A percentile compares a stretch with the other conserved stretches of the same genome.
These are phyloP conservation scores for Agrochola lota DNA, from an alignment of 2,888 invertebrate species.

Conservation along the genomic window DNA sequence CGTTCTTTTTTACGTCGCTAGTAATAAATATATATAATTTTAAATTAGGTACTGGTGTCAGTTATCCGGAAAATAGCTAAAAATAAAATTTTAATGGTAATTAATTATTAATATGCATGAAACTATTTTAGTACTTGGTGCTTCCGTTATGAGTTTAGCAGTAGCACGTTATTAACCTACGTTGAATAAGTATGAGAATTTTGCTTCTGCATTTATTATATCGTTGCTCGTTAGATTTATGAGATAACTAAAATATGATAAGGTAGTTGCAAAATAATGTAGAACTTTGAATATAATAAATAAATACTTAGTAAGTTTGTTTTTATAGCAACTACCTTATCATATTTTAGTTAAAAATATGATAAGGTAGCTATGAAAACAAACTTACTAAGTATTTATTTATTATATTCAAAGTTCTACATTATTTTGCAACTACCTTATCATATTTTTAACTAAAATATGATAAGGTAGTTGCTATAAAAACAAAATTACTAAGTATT, in stretches of 20 bases:
- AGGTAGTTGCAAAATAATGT: not conserved
- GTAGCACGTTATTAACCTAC: not conserved
- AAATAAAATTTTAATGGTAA: too few relatives aligned
- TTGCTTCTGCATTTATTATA: too few relatives aligned
- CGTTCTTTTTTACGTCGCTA: not conserved
- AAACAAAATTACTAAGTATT: not conserved
- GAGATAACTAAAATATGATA: slow-evolving; percentile 1
- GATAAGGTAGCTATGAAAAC: too few relatives aligned
- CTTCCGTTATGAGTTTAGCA: not conserved
- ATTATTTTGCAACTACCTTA: too few relatives aligned
- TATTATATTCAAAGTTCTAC: not conserved
- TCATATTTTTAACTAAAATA: too few relatives aligned
- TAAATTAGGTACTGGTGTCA: not conserved
- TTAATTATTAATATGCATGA: too few relatives aligned
- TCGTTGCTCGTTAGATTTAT: slow-evolving; percentile 8
- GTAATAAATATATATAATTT: not conserved
- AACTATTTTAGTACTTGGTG: not conserved
- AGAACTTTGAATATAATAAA: not conserved
- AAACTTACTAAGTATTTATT: not conserved
- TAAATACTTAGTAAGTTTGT: not conserved
- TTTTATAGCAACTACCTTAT: too few relatives aligned
- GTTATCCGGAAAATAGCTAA: too few relatives aligned
- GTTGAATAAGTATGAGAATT: slow-evolving; percentile 12
- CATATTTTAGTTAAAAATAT: too few relatives aligned
- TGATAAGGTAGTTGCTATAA: too few relatives aligned